Percentiles rank a stretch among this genome's conserved stretches.
Evolutionary conservation across 2,797 vertebrate species (phyloP).

Genomic region (Knipowitschia caucasica): DNA sequence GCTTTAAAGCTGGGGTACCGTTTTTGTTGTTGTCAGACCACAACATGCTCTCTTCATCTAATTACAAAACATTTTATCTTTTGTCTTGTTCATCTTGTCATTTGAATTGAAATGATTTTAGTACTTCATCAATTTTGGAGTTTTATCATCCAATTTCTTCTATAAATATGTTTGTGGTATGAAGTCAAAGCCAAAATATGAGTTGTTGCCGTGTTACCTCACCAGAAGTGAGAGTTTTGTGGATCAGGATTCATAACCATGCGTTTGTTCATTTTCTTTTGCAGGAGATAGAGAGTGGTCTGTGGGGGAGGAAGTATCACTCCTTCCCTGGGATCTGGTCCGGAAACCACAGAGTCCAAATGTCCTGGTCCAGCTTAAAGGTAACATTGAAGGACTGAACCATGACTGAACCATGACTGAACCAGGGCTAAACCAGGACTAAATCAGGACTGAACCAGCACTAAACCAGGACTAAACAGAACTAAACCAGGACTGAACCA

Average conservation of each 20-base stretch:
- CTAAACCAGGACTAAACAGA: neutral
- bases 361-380: slow-evolving; percentile 78
- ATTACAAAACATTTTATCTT: too few relatives aligned
- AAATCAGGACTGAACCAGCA: neutral
- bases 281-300: slow-evolving; percentile 85
- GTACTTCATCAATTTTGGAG: too few relatives aligned
- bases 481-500: neutral
- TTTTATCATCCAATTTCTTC: too few relatives aligned
- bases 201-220: too few relatives aligned
- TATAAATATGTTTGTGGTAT: too few relatives aligned
- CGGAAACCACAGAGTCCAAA: slow-evolving; percentile 81
- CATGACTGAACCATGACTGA: neutral
- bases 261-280: neutral
- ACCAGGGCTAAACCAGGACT: neutral
- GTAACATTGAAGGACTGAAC: slow-evolving; percentile 32
- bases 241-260: neutral
- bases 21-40: too few relatives aligned
- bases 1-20: too few relatives aligned
- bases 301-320: slow-evolving; percentile 78
- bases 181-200: too few relatives aligned
- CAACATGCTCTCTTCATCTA: too few relatives aligned
- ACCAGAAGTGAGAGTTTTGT: too few relatives aligned
- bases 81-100: too few relatives aligned
- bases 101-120: too few relatives aligned
- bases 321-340: slow-evolving; percentile 88